Base-by-base conservation (phyloP, 2,113 vertebrate genomes). In the Catharus bicknelli region DNA sequence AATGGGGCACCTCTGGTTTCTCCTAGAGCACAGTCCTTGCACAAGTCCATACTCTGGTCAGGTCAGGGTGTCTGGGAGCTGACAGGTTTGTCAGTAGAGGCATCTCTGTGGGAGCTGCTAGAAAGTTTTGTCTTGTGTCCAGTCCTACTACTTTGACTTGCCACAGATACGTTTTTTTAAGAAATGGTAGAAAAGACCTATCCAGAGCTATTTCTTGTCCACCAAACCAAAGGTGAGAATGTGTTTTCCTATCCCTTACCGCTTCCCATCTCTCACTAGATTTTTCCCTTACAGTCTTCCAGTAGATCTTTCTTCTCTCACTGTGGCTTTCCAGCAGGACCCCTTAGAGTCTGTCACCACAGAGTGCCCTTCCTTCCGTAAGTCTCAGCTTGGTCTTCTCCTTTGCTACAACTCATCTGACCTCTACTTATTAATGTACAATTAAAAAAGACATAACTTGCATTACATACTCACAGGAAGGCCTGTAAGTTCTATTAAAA, bases 401-500 rank as follows among this genome's bases (percentile, higher is more conserved):
- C 12, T 70, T 80, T 86, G 59, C 40, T 55, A 16, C 36, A 74
- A n/a, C 72, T 77, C 32, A 55, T 38, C n/a, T 47, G 27, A 66
- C 54, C 25, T 45, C 22, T 80, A 20, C 23, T 86, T 77, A 87
- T 40, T 59, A 64, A 72, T 8, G 10, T 75, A 72, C 86, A 96
- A 93, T 51, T 62, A 5, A 68, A 47, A 66, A 58, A 69, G 15
- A 27, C 3, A 2, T 59, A 73, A 45, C 42, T 70, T 74, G 36
- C 15, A 47, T 61, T 57, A 55, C 45, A 9, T 68, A 27, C 72
- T 84, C 72, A 48, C 67, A 57, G 27, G 62, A 70, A 85, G 40
- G n/a, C 22, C 58, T 82, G 14, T 26, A 79, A 94, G 92, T 79
- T 95, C 75, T 74, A 64, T 58, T 73, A 72, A 96, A 86, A 96